These are phyloP conservation scores for Puntigrus tetrazona DNA, from an alignment of 2,113 vertebrate species.

Conservation along the genomic window DNA sequence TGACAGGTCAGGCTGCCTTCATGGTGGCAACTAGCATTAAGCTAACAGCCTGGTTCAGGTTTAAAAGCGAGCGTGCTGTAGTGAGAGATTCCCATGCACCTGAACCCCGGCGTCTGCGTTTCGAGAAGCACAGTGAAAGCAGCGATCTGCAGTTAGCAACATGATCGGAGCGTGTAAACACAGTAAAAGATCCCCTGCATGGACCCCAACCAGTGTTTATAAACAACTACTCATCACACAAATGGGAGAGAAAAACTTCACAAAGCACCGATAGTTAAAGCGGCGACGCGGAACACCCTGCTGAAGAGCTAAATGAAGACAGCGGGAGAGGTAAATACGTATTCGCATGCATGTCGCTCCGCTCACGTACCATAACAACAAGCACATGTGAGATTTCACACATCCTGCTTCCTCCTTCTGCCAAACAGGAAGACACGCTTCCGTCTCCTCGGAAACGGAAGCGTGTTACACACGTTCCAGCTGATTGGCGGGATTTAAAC, in stretches of 20 bases:
- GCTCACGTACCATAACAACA: conserved; percentile 73
- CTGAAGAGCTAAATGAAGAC: background rate
- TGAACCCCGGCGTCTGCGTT: conserved; percentile 1
- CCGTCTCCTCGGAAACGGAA: conserved; percentile 51
- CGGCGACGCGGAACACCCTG: background rate
- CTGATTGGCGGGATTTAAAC: conserved; percentile 74
- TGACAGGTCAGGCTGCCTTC: background rate
- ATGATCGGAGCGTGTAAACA: background rate
- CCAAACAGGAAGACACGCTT: conserved; percentile 73
- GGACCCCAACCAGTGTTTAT: conserved; percentile 30
- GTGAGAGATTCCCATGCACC: background rate
- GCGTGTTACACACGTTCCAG: conserved; percentile 59
- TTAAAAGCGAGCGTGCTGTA: background rate
- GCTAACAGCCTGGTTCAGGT: conserved; percentile 14
- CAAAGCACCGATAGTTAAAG: background rate
- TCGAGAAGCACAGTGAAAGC: background rate
- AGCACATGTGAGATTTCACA: conserved; percentile 61
- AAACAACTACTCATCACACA: background rate
- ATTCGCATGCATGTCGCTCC: conserved; percentile 61
- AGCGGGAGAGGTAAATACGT: conserved; percentile 21
- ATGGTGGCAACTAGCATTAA: background rate
- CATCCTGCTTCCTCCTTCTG: conserved; percentile 68
- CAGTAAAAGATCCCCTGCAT: background rate
- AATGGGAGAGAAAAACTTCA: conserved; percentile 30
- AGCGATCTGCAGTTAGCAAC: too few relatives aligned